phyloP scores from a whole-genome alignment of 2,888 invertebrate species.

The Vannuccia rotundouncinata region DNA sequence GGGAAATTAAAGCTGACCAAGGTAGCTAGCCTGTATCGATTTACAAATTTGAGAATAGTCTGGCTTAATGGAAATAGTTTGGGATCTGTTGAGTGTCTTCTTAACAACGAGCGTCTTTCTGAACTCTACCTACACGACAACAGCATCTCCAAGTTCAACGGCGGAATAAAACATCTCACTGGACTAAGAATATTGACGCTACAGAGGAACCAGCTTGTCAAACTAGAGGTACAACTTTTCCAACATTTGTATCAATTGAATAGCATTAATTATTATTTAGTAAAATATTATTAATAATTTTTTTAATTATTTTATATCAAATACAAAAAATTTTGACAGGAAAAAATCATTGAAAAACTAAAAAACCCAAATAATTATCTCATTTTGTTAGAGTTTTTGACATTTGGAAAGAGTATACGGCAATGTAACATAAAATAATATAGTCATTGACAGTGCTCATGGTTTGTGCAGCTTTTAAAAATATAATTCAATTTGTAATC shows the following conservation, averaged over 20 bases:
- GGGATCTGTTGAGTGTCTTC: background rate
- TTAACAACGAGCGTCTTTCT: background rate
- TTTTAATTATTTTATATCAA: no score
- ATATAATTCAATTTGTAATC: no score
- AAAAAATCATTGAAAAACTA: no score
- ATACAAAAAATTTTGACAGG: no score
- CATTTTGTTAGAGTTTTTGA: no score
- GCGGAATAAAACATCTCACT: background rate
- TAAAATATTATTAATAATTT: no score
- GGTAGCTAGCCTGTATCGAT: background rate
- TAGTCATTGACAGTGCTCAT: no score
- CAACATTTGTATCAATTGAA: background rate
- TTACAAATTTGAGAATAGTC: background rate
- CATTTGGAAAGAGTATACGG: no score
- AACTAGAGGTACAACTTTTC: background rate
- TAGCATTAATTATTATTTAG: background rate
- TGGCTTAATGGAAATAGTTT: background rate
- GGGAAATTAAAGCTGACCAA: background rate
- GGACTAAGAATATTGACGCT: background rate
- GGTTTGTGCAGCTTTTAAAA: no score
- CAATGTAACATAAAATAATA: no score
- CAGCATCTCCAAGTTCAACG: background rate
- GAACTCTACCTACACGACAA: constrained; percentile 20
- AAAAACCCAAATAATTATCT: no score
- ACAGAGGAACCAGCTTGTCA: background rate